Evolutionary conservation across 2,888 invertebrate species (phyloP).

Genomic region (Arge pagana): DNA sequence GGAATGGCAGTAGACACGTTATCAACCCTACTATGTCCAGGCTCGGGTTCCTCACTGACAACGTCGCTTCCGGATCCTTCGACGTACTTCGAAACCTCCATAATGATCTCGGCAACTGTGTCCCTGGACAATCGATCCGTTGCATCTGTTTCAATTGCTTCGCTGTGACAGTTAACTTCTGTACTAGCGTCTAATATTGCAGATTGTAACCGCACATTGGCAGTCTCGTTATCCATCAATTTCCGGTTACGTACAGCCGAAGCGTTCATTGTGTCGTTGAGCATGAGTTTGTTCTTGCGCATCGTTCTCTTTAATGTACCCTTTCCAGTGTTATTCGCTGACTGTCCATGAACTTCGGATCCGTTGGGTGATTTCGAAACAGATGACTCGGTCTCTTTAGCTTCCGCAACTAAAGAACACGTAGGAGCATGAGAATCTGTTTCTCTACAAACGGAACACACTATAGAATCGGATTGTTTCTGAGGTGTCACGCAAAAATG

Average conservation of each 20-base stretch:
- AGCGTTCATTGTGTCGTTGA: slow-evolving; percentile 28
- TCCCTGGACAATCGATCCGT: slow-evolving; percentile 32
- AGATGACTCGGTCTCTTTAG: background rate
- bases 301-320: slow-evolving; percentile 34
- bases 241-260: slow-evolving; percentile 35
- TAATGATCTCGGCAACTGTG: slow-evolving; percentile 50
- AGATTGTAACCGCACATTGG: slow-evolving; percentile 60
- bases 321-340: slow-evolving; percentile 28
- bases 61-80: slow-evolving; percentile 32
- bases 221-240: slow-evolving; percentile 45
- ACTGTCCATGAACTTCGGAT: background rate
- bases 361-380: slow-evolving; percentile 2
- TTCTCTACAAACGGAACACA: slow-evolving; percentile 51
- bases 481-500: slow-evolving; percentile 66
- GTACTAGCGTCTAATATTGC: slow-evolving; percentile 43
- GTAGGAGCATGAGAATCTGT: slow-evolving; percentile 43
- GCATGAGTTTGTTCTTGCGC: slow-evolving; percentile 45
- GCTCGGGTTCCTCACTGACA: slow-evolving; percentile 2
- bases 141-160: slow-evolving; percentile 32
- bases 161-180: slow-evolving; percentile 27
- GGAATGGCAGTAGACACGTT: slow-evolving; percentile 24
- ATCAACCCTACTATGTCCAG: slow-evolving; percentile 5
- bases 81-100: slow-evolving; percentile 47
- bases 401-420: slow-evolving; percentile 38
- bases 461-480: slow-evolving; percentile 34